Base-by-base conservation (phyloP, 2,797 vertebrate genomes). In the Propithecus deckenii region DNA sequence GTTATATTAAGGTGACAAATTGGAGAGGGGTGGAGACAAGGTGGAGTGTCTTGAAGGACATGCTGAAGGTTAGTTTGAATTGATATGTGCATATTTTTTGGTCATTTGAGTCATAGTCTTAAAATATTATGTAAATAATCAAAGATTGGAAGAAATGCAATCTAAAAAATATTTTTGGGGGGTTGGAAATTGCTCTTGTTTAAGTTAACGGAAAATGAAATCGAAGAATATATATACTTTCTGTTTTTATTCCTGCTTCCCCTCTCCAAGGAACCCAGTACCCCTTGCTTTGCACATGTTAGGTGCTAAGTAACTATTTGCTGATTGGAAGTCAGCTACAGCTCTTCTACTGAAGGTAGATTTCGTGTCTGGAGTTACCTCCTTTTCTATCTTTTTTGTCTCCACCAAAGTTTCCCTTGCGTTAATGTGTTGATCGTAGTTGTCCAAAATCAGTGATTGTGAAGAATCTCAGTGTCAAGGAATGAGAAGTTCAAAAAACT, bases 301-400 rank as follows among this genome's bases (percentile, higher is more conserved):
- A 76, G 76, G 23, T 87, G 72, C 38, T 67, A 52, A 78, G 89
- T 48, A 41, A 86, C 59, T 48, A 28, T 50, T 91, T 88, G 46
- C 8, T 89, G 72, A 80, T n/a, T 35, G 5, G 35, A 41, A 59
- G 52, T n/a, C 30, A 35, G 3, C 30, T 50, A 48, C 8, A 28
- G 35, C 5, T 86, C n/a, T 75, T 74, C 57, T 87, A 2, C 22
- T 43, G 46, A 61, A 30, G 46, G 41, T 76, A 59, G 63, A 75
- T 92, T 71, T 55, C 50, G 32, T 83, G 46, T 55, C 52, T 1
- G 65, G 38, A 38, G 50, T 50, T 52, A 20, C 35, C 94, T 86
- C 18, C n/a, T 9, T 88, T 90, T 69, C 23, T 5, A 41, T 35
- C 22, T 63, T 86, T 89, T 52, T 78, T 57, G 20, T 67, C 18